A percentile compares a stretch with the other conserved stretches of the same genome.
Evolutionary conservation across 2,797 vertebrate species (phyloP).

Genomic region (Diplodus puntazzo): DNA sequence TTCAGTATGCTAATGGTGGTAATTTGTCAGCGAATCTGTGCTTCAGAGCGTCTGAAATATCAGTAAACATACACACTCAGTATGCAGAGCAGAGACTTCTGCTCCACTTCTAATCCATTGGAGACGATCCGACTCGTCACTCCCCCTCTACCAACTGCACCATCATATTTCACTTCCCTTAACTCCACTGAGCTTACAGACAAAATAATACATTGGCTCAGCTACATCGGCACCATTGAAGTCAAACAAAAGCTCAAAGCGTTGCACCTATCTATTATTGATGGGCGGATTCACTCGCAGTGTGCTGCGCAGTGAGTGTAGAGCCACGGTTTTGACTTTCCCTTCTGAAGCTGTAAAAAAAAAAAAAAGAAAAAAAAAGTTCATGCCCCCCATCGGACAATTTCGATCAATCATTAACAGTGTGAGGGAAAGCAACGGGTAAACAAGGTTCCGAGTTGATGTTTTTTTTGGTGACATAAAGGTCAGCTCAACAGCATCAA

Average conservation of each 20-base stretch:
- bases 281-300: constrained; percentile 63
- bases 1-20: constrained; percentile 44
- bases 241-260: constrained; percentile 72
- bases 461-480: too few relatives aligned
- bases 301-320: constrained; percentile 48
- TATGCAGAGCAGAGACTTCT: constrained; percentile 39
- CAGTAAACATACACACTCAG: constrained; percentile 46
- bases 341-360: too few relatives aligned
- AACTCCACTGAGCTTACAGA: constrained; percentile 49
- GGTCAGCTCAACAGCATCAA: too few relatives aligned
- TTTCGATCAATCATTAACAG: too few relatives aligned
- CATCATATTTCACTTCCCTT: constrained; percentile 54
- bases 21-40: constrained; percentile 56
- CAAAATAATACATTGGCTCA: constrained; percentile 64
- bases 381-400: too few relatives aligned
- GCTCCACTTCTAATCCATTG: constrained; percentile 56
- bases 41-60: constrained; percentile 43
- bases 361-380: too few relatives aligned
- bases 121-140: constrained; percentile 45
- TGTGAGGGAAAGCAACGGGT: too few relatives aligned
- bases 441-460: too few relatives aligned
- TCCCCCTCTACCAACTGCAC: constrained; percentile 46
- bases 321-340: constrained; percentile 1
- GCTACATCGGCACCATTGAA: constrained; percentile 55
- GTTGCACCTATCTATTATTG: constrained; percentile 69